Base-by-base conservation (phyloP, 2,888 invertebrate species). In the Monochamus alternatus region DNA sequence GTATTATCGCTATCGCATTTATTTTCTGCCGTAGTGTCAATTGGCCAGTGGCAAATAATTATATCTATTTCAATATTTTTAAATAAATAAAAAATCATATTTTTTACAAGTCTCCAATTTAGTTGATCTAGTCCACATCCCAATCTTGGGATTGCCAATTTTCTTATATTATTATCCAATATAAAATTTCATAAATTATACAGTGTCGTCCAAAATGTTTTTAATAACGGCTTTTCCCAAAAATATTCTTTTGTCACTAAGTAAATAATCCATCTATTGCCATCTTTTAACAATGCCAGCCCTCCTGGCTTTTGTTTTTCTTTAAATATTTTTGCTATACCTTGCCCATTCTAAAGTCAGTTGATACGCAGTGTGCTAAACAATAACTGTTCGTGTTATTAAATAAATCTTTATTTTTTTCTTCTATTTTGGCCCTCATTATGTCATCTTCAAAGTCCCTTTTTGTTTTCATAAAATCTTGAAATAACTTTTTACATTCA, bases 271-370 rank as follows among this genome's bases (percentile, higher is more conserved):
- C 3, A 31, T 31, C 60, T 8, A 5, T 9, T 31, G 31, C 31
- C 12, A 9, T 9, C 10, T 31, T 60, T 7, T 30, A 60, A 9
- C 4, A 30, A 9, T 60, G 30, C 30, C 31, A 31, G 31, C 7
- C 30, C 31, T 60, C 60, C 60, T 9, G 12, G 9, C 31, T 9
- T 12, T 30, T 30, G 60, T 60, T 12, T 60, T n/a, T 30, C 10
- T 9, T 52, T 52, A 52, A 52, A 30, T 31, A 9, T 30, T 8
- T 31, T 60, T 9, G 60, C 31, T 10, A 60, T 60, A 12, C 63
- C 63, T 38, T 43, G 4, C 38, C 63, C 63, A 63, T 63, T 38
- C 43, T 63, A 38, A 63, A 9, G 12, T 63, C 63, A n/a, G 38
- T 14, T 10, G 38, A 63, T 10, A 63, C 63, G 14, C n/a, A 38